Percentiles rank a stretch among this genome's conserved stretches.
Conservation (phyloP, 2,113 vertebrate genomes). For the Callocephalon fimbriatum region DNA sequence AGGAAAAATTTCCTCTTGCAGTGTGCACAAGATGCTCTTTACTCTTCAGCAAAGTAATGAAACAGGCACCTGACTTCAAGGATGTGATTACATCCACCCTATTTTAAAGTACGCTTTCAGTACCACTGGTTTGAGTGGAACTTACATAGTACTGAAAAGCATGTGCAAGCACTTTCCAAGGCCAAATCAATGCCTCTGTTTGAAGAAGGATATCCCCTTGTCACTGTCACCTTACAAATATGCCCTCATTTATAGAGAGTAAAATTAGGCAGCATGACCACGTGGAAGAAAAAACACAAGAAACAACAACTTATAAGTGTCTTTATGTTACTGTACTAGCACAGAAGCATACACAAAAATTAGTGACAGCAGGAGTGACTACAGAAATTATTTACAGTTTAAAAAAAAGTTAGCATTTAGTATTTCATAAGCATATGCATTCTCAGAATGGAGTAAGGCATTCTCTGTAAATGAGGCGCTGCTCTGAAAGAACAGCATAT, state of each 20-base stretch:
- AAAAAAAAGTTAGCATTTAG: not conserved
- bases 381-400: fast-evolving
- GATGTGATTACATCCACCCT: not conserved
- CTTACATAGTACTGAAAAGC: not conserved
- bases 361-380: not conserved
- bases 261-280: not conserved
- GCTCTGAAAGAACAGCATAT: not conserved
- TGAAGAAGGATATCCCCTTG: not conserved
- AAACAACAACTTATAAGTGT: not conserved
- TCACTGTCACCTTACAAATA: not conserved
- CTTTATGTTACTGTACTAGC: not conserved
- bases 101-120: not conserved
- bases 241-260: not conserved
- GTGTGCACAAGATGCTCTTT: fast-evolving
- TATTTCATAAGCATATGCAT: not conserved
- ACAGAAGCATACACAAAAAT: not conserved
- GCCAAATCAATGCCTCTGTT: not conserved
- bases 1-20: not conserved
- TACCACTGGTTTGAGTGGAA: not conserved
- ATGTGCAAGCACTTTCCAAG: fast-evolving
- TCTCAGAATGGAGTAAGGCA: not conserved
- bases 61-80: not conserved
- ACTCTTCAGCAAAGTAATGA: not conserved
- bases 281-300: not conserved
- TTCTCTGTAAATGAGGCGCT: not conserved